These are phyloP conservation scores for Ennomos fuscantarius DNA, from an alignment of 2,888 invertebrate species.

Conservation along the genomic window DNA sequence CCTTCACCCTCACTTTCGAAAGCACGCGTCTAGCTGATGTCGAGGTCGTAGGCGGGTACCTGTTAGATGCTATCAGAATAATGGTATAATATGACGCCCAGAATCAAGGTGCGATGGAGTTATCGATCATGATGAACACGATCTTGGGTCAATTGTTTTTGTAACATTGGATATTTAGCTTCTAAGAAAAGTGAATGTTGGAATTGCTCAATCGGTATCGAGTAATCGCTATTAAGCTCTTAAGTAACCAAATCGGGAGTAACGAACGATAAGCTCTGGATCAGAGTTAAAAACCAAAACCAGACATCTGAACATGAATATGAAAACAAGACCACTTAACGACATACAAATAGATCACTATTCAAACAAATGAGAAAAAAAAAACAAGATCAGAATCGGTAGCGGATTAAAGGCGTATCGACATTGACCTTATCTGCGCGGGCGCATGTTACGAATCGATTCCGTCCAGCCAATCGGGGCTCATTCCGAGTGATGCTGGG, in stretches of 20 bases:
- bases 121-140: conserved; percentile 49
- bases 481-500: conserved; percentile 64
- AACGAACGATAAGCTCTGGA: no score
- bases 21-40: conserved; percentile 42
- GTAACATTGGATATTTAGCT: conserved; percentile 5
- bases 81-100: conserved; percentile 63
- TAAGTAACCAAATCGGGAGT: not conserved
- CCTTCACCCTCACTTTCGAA: conserved; percentile 37
- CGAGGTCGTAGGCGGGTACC: conserved; percentile 55
- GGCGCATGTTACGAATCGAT: conserved; percentile 79
- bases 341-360: conserved; percentile 20
- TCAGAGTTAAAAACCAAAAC: no score
- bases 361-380: conserved; percentile 26
- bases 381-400: conserved; percentile 61
- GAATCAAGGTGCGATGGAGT: conserved; percentile 50
- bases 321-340: no score
- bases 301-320: no score
- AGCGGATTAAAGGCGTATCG: conserved; percentile 76
- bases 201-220: conserved; percentile 10
- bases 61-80: conserved; percentile 62
- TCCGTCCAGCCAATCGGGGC: conserved; percentile 70
- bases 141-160: conserved; percentile 30
- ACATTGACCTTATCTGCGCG: conserved; percentile 78
- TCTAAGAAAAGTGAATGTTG: conserved; percentile 6
- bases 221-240: not conserved